phyloP scores from a whole-genome alignment of 1,140 invertebrate species.

The Lutraria rhynchaena region DNA sequence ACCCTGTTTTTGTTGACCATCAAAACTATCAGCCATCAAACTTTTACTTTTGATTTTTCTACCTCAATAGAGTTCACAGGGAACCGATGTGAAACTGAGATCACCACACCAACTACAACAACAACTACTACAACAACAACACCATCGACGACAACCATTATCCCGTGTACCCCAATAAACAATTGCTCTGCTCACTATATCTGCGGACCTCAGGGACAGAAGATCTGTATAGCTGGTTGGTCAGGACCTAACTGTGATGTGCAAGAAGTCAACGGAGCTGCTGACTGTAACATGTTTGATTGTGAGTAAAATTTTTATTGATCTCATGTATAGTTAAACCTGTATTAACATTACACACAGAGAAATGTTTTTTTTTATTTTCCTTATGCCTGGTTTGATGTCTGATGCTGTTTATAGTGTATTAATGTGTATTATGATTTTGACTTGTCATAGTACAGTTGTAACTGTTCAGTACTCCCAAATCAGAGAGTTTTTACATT shows the following conservation, averaged over 20 bases:
- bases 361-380: no score
- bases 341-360: no score
- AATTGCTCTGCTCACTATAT: conserved; percentile 44
- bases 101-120: conserved; percentile 10
- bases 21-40: no score
- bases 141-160: conserved; percentile 2
- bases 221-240: conserved; percentile 40
- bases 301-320: no score
- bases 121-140: conserved; percentile 37
- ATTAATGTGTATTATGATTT: no score
- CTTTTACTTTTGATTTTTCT: not conserved
- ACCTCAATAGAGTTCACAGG: conserved; percentile 26
- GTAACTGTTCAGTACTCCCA: no score
- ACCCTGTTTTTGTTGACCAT: no score
- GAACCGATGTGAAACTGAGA: conserved; percentile 25
- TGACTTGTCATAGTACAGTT: no score
- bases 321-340: not conserved
- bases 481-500: no score
- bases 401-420: no score
- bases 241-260: conserved; percentile 42
- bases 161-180: conserved; percentile 26
- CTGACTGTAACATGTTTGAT: conserved; percentile 53
- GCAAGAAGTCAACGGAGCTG: not conserved
- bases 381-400: no score
- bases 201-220: conserved; percentile 32